Conservation (phyloP, 2,113 vertebrate species). For the Pygoscelis antarcticus region DNA sequence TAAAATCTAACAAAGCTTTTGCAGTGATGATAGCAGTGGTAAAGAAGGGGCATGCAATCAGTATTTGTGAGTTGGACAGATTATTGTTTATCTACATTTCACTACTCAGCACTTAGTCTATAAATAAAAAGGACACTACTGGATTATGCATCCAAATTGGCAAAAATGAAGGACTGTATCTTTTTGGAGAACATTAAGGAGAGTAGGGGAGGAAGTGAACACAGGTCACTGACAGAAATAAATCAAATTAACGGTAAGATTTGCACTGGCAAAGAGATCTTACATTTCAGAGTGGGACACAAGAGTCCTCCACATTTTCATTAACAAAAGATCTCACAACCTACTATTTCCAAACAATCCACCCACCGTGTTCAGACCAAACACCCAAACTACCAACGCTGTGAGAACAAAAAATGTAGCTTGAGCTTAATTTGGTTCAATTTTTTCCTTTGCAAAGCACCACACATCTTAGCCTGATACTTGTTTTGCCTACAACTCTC, state of each 20-base stretch:
- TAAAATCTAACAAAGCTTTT: neutral
- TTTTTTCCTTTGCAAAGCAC: constrained; percentile 10
- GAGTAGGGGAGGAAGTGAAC: neutral
- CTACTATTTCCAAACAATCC: neutral
- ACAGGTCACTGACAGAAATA: neutral
- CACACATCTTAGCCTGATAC: neutral
- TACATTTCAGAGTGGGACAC: neutral
- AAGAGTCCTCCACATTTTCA: neutral
- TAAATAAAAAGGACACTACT: neutral
- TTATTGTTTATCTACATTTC: neutral
- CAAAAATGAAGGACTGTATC: neutral
- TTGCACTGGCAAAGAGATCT: neutral
- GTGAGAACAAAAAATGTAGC: neutral
- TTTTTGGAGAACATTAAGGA: neutral
- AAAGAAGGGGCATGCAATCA: neutral
- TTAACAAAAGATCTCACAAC: neutral
- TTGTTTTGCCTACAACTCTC: neutral
- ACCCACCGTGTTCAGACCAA: neutral
- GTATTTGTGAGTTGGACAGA: neutral
- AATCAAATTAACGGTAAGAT: neutral
- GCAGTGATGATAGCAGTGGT: neutral
- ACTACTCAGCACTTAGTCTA: neutral
- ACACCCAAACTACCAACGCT: neutral
- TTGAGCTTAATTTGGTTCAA: neutral
- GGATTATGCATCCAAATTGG: neutral